Evolutionary conservation across 2,113 vertebrate genomes (phyloP).

Genomic region (Plectropomus leopardus): DNA sequence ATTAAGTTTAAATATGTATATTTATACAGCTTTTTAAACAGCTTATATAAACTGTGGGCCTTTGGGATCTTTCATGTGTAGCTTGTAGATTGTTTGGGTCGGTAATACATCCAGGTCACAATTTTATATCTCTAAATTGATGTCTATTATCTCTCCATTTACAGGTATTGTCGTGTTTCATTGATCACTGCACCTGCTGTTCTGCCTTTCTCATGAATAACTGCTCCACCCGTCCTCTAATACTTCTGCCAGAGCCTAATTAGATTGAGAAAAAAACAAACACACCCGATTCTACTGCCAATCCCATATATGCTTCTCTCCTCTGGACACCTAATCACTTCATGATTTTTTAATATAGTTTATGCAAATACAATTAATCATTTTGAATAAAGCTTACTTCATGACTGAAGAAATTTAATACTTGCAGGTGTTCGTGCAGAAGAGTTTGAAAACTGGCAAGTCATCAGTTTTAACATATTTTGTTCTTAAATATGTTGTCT

Average conservation of each 20-base stretch:
- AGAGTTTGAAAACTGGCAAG: neutral
- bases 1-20: neutral
- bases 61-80: neutral
- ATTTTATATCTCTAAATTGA: neutral
- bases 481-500: neutral
- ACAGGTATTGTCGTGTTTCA: slow-evolving; percentile 78
- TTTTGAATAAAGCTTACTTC: slow-evolving; percentile 22
- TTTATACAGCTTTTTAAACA: neutral
- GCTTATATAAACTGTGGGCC: neutral
- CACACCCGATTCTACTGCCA: slow-evolving; percentile 6
- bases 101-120: neutral
- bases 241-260: slow-evolving; percentile 4
- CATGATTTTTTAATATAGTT: slow-evolving; percentile 9
- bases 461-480: neutral
- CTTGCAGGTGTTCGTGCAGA: neutral
- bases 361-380: slow-evolving; percentile 10
- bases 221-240: slow-evolving; percentile 31
- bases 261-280: slow-evolving; percentile 31
- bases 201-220: slow-evolving; percentile 58
- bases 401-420: slow-evolving; percentile 5
- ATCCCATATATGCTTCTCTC: neutral
- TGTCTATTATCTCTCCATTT: slow-evolving; percentile 4
- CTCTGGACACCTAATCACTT: neutral
- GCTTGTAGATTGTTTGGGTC: neutral
- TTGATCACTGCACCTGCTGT: slow-evolving; percentile 63